phyloP scores from a whole-genome alignment of 2,888 invertebrate genomes.

The Caenorhabditis sp. region DNA sequence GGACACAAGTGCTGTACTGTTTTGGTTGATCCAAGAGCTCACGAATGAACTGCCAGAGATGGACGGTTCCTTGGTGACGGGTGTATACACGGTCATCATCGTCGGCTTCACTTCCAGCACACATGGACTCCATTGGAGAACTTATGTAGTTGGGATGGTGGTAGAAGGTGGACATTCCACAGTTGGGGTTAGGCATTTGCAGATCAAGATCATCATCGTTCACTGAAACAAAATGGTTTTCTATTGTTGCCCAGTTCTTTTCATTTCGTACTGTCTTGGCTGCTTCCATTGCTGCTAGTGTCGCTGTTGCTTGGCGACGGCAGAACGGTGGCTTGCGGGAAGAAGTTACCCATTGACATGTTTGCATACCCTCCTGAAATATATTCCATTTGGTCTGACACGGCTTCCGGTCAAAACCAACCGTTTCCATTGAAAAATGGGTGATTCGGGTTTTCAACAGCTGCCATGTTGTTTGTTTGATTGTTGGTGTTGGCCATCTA shows the following conservation, averaged over 20 bases:
- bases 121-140: constrained; percentile 45
- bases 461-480: constrained; percentile 67
- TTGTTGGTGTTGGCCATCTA: constrained; percentile 66
- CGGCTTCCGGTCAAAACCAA: constrained; percentile 46
- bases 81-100: constrained; percentile 66
- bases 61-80: constrained; percentile 86
- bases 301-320: constrained; percentile 73
- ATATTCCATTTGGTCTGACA: constrained; percentile 28
- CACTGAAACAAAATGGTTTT: constrained; percentile 47
- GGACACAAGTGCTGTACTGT: constrained; percentile 93
- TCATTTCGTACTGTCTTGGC: constrained; percentile 64
- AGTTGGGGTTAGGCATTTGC: constrained; percentile 49
- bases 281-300: constrained; percentile 71
- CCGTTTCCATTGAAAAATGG: constrained; percentile 59
- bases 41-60: constrained; percentile 98
- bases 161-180: constrained; percentile 52
- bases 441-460: constrained; percentile 56
- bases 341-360: constrained; percentile 59
- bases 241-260: background rate
- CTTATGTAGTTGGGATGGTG: constrained; percentile 47
- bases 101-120: constrained; percentile 57
- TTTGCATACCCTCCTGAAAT: constrained; percentile 60
- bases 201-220: constrained; percentile 72
- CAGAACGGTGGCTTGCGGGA: constrained; percentile 57
- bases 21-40: constrained; percentile 94